phyloP scores from a whole-genome alignment of 2,797 vertebrate species.

The Eurystomus glaucurus region DNA sequence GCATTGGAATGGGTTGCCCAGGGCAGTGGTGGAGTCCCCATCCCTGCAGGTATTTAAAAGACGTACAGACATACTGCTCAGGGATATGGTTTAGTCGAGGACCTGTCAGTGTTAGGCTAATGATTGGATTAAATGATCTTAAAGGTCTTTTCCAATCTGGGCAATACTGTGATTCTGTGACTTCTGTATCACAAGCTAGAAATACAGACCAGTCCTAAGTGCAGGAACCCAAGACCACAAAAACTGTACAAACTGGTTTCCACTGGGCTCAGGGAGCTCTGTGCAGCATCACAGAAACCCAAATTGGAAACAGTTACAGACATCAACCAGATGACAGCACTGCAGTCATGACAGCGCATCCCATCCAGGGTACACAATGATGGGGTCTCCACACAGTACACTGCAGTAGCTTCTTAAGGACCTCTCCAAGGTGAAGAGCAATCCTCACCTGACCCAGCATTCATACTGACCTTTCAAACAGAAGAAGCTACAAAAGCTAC shows the following conservation, averaged over 20 bases:
- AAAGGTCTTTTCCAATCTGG: too few relatives aligned
- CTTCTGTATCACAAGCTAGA: background rate
- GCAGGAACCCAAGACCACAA: background rate
- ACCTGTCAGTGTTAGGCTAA: too few relatives aligned
- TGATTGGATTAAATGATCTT: too few relatives aligned
- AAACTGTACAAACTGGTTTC: background rate
- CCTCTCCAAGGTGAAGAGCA: background rate
- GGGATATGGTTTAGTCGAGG: too few relatives aligned
- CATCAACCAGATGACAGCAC: background rate
- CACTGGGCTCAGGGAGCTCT: background rate
- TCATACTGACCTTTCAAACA: background rate
- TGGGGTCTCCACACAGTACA: background rate
- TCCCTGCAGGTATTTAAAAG: too few relatives aligned
- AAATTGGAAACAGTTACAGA: background rate
- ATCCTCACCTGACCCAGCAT: background rate
- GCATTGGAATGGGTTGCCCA: too few relatives aligned
- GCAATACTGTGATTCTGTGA: too few relatives aligned
- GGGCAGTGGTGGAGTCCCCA: too few relatives aligned
- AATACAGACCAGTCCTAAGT: background rate
- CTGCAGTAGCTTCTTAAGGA: background rate
- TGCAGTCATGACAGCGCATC: background rate
- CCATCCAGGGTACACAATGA: accelerated
- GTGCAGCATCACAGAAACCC: background rate
- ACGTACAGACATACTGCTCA: too few relatives aligned
- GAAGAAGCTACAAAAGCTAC: background rate